phyloP scores from a whole-genome alignment of 1,140 invertebrate species.

The Orchestia grillus region DNA sequence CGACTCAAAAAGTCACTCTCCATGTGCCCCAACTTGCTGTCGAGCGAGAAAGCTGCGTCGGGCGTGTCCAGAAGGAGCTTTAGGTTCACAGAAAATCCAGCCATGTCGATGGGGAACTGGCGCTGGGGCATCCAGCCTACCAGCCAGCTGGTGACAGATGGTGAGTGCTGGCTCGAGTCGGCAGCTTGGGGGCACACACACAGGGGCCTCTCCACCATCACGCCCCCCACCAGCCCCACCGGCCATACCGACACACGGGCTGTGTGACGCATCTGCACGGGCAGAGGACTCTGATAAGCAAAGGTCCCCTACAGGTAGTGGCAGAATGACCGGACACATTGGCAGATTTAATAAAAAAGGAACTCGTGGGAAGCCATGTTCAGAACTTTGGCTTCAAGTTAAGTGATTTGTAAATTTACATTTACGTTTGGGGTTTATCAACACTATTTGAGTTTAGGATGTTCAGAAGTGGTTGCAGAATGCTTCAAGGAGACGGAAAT shows the following conservation, averaged over 20 bases:
- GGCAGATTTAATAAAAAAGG: no score
- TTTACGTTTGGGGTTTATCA: no score
- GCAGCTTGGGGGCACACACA: conserved; percentile 76
- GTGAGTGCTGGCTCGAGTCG: conserved; percentile 50
- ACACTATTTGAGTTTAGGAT: no score
- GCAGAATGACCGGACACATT: no score
- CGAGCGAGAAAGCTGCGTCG: conserved; percentile 85
- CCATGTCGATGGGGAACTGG: conserved; percentile 98
- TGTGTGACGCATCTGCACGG: conserved; percentile 80
- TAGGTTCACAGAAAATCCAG: conserved; percentile 95
- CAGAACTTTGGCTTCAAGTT: no score
- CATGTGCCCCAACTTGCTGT: conserved; percentile 88
- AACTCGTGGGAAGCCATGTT: no score
- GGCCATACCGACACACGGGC: conserved; percentile 96
- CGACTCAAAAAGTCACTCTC: conserved; percentile 91
- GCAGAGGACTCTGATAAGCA: no score
- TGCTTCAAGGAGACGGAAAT: no score
- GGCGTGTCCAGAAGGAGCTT: conserved; percentile 82
- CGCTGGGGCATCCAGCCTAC: conserved; percentile 83
- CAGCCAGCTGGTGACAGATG: conserved; percentile 81
- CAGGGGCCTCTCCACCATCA: conserved; percentile 87
- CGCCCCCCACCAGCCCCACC: conserved; percentile 92
- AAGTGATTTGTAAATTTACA: no score
- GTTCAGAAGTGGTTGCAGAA: no score
- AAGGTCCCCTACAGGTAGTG: no score